These are phyloP conservation scores for Hystrix cristata DNA, from an alignment of 2,113 vertebrate species.

Conservation along the genomic window DNA sequence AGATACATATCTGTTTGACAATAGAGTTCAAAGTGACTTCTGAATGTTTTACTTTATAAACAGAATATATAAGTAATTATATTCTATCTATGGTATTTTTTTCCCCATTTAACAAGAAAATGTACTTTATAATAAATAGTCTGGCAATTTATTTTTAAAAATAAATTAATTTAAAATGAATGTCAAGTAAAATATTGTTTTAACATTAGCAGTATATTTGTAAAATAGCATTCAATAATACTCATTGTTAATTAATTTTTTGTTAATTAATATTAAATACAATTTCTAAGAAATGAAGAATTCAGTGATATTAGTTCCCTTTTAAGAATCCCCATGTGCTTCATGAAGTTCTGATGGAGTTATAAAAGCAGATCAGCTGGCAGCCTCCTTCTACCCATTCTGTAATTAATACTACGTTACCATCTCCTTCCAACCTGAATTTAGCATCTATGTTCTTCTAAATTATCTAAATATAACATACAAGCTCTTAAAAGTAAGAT, in stretches of 20 bases:
- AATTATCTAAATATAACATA: not conserved
- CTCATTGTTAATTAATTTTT: not conserved
- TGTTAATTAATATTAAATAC: constrained; percentile 49
- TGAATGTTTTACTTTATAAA: constrained; percentile 70
- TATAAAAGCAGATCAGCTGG: not conserved
- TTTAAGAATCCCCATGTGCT: not conserved
- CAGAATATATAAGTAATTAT: constrained; percentile 58
- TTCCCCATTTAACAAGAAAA: not conserved
- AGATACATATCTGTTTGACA: constrained; percentile 42
- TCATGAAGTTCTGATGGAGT: constrained; percentile 1
- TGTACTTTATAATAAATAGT: constrained; percentile 29
- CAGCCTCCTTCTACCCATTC: not conserved
- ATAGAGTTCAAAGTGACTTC: constrained; percentile 61
- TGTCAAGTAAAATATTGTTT: not conserved
- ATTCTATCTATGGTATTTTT: constrained; percentile 22
- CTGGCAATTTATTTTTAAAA: constrained; percentile 55
- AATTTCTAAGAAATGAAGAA: not conserved
- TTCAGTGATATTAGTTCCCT: not conserved
- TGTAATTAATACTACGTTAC: not conserved
- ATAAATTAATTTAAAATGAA: constrained; percentile 20
- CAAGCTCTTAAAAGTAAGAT: not conserved
- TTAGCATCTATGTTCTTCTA: not conserved
- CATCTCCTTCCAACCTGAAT: not conserved
- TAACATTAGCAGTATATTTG: constrained; percentile 8
- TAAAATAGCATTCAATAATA: constrained; percentile 7